Base-by-base conservation (phyloP, 2,113 vertebrate species). In the Microtus oregoni region DNA sequence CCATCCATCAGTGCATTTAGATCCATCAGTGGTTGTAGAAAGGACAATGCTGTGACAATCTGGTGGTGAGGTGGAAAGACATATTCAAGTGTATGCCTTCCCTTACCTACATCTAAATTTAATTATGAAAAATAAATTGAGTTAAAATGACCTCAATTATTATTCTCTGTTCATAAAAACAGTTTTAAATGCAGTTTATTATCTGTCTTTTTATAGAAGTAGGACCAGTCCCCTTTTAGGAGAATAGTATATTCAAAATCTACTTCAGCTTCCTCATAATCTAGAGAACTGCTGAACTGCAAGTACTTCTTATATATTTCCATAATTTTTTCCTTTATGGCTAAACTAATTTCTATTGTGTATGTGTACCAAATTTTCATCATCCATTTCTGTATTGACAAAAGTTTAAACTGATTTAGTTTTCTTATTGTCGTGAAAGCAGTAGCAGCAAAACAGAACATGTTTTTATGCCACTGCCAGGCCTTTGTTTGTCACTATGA, bases 91-190 rank as follows among this genome's bases (percentile, higher is more conserved):
- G 82, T 15, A 7, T 89, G 9, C 20, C 17, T 38, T 47, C 19
- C 19, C 11, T 94, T 35, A 6, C 67, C n/a, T 47, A 89, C 1
- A 50, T n/a, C 32, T 87, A 79, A 75, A 55, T n/a, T 73, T 91
- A 82, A 91, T 94, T 94, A 28, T 82, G 12, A 91, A 93, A 7
- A 19, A 78, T 22, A 32, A n/a, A 38, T 82, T 79, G 78, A 89
- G 5, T 92, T 89, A 38, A 86, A 79, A 89, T 14, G 5, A 7
- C 19, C 85, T 12, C 30, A 67, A n/a, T 44, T 72, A 85, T 88
- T 81, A 78, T 50, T 63, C 1, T 68, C 7, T 17, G 30, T 20
- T 38, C 86, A 28, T 63, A 10, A 1, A 85, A 95, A 91, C 22
- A 47, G 44, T 94, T 38, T 24, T 58, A 82, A 91, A 76, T 44